Evolutionary conservation across 2,113 vertebrate genomes (phyloP).

Genomic region (Gasterosteus nipponicus): DNA sequence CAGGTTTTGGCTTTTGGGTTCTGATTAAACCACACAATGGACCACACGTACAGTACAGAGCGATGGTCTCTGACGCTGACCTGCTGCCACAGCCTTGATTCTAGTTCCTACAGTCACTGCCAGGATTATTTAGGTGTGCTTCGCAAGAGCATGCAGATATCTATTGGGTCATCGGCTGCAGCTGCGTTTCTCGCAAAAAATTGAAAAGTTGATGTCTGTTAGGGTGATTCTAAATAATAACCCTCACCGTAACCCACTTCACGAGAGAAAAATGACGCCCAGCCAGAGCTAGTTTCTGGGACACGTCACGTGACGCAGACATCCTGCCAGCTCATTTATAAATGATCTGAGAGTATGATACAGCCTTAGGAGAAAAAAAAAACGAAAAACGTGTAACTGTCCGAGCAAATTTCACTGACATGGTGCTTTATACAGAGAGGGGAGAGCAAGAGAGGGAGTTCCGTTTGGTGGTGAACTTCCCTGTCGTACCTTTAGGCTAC

Average conservation of each 20-base stretch:
- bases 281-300: slow-evolving; percentile 44
- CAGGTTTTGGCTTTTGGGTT: neutral
- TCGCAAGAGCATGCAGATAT: neutral
- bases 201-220: slow-evolving; percentile 33
- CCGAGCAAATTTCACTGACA: slow-evolving; percentile 75
- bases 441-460: slow-evolving; percentile 48
- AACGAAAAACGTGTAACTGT: slow-evolving; percentile 75
- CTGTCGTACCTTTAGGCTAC: slow-evolving; percentile 68
- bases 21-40: slow-evolving; percentile 1
- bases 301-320: slow-evolving; percentile 70
- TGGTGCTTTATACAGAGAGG: slow-evolving; percentile 70
- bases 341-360: slow-evolving; percentile 81
- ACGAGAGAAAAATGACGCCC: slow-evolving; percentile 29
- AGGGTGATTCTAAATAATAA: slow-evolving; percentile 54
- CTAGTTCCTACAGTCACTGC: slow-evolving; percentile 13
- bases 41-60: neutral
- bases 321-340: slow-evolving; percentile 81
- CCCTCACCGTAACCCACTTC: slow-evolving; percentile 36
- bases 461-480: slow-evolving; percentile 64
- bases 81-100: slow-evolving; percentile 13
- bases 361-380: slow-evolving; percentile 70
- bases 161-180: slow-evolving; percentile 16
- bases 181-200: slow-evolving; percentile 38
- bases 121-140: slow-evolving; percentile 15
- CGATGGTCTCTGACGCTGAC: slow-evolving; percentile 36